Conservation (phyloP, 92 coral and sea anemone genomes). For the Parazoanthus swiftii region DNA sequence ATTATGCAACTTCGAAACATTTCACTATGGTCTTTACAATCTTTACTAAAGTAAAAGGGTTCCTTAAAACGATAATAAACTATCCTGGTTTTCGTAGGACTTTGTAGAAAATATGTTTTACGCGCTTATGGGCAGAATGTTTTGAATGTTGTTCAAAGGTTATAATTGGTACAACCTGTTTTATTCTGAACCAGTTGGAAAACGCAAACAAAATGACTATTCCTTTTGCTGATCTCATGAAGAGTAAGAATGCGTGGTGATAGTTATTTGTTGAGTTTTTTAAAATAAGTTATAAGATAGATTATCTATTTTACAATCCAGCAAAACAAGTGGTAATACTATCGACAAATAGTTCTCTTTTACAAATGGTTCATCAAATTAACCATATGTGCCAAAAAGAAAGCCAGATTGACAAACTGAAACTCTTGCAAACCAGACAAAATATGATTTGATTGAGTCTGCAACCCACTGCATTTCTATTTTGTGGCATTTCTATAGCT, state of each 20-base stretch:
- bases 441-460: background rate
- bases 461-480: background rate
- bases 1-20: background rate
- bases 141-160: background rate
- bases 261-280: background rate
- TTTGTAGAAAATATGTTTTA: background rate
- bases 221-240: background rate
- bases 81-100: too few species aligned
- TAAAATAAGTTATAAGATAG: background rate
- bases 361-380: background rate
- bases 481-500: constrained; percentile 4
- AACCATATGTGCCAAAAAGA: background rate
- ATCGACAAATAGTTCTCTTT: background rate
- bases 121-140: background rate
- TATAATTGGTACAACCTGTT: background rate
- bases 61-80: background rate
- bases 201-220: background rate
- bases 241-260: background rate
- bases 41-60: background rate
- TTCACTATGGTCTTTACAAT: background rate
- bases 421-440: constrained; percentile 25
- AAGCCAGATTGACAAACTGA: background rate
- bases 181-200: background rate
- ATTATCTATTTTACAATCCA: background rate
- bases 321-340: constrained; percentile 14